phyloP scores from a whole-genome alignment of 2,113 vertebrate genomes.

The Alouatta palliata region DNA sequence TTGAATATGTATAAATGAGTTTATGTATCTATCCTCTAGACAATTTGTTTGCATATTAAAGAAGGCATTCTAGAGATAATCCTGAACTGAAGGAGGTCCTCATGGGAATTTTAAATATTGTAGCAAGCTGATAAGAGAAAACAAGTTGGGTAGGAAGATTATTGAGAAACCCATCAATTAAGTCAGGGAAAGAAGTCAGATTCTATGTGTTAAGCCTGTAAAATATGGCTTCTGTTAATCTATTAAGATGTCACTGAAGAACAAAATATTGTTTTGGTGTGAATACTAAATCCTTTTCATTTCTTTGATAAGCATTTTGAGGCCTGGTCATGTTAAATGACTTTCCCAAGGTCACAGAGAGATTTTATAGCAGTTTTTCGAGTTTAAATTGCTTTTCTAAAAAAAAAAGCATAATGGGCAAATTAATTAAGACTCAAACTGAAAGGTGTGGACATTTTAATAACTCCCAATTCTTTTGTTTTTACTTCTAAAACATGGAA shows the following conservation, averaged over 20 bases:
- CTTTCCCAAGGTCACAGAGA: conserved; percentile 50
- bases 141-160: conserved; percentile 1
- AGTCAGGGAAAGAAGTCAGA: conserved; percentile 19
- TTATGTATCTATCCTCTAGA: conserved; percentile 23
- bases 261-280: conserved; percentile 58
- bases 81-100: conserved; percentile 20
- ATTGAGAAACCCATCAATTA: conserved; percentile 47
- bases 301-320: conserved; percentile 51
- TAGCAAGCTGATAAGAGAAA: conserved; percentile 43
- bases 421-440: conserved; percentile 48
- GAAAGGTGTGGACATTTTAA: not conserved
- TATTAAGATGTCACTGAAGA: conserved; percentile 39
- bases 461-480: conserved; percentile 9
- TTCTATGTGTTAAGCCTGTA: conserved; percentile 8
- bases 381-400: not conserved
- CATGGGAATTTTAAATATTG: conserved; percentile 55
- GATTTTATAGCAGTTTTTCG: conserved; percentile 42
- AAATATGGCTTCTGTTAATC: conserved; percentile 54
- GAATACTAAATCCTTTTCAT: conserved; percentile 8
- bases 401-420: not conserved
- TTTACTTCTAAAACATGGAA: not conserved
- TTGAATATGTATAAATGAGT: conserved; percentile 57
- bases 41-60: conserved; percentile 52
- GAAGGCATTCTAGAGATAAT: not conserved
- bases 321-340: not conserved